Base-by-base conservation (phyloP, 2,797 vertebrate genomes). In the Pelobates cultripes region DNA sequence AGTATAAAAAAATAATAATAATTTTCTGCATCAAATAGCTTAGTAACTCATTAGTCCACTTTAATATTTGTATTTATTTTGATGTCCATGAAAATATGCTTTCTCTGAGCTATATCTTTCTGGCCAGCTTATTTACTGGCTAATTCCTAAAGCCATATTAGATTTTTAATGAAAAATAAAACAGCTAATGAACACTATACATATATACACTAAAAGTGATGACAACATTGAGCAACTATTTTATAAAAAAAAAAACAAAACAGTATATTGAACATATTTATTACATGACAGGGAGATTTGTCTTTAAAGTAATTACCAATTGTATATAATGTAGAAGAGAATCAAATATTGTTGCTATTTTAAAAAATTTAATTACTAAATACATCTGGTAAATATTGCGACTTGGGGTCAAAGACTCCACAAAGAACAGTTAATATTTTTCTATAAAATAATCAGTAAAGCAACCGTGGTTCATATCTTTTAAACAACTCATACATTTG, bases 71-170 rank as follows among this genome's bases (percentile, higher is more conserved):
- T 28, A 28, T 28, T 28, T 28, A 28, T 28, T 28, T 28, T 28
- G 28, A 28, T 28, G 28, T 28, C 28, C 28, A 28, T 28, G 87
- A 86, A 90, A 90, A 87, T 92, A 93, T 93, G 93, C 94, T 93
- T 94, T 86, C 93, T 94, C 87, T 86, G 70, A 41, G 88, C 91
- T 89, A 86, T 90, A 90, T 91, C 90, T 79, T 86, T 87, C 51
- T 88, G 88, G 88, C 90, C 88, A 90, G 89, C 86, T 87, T 86
- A 89, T 85, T 84, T 85, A 86, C 86, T 87, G 67, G 85, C 86
- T 89, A 79, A 85, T 88, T 87, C 82, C 82, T 64, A 91, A 94
- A 94, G 94, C 93, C 93, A 94, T 94, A 93, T 91, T 87, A 92
- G 91, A 93, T 89, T 6, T 89, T 92, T 91, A 91, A 91, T 88